Evolutionary conservation across 2,888 invertebrate genomes (phyloP).

Genomic region (Baccha elongata): DNA sequence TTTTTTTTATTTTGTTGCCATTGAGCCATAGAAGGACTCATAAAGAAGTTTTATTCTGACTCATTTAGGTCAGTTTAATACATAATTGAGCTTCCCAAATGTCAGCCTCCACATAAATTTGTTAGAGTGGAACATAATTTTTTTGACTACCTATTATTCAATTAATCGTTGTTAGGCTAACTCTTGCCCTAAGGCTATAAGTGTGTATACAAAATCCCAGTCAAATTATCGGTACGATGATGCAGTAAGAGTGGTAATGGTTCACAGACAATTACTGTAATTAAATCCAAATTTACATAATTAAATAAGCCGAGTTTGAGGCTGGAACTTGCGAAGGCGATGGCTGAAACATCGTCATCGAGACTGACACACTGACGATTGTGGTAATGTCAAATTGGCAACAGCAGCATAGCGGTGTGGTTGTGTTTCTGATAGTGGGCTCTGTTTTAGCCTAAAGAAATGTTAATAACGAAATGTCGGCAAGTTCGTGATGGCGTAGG

Average conservation of each 20-base stretch:
- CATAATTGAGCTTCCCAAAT: conserved; percentile 45
- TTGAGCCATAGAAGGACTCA: conserved; percentile 39
- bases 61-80: conserved; percentile 49
- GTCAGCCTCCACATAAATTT: conserved; percentile 45
- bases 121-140: conserved; percentile 34
- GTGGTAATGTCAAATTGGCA: conserved; percentile 32
- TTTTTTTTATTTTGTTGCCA: not conserved
- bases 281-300: conserved; percentile 72
- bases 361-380: too few relatives aligned
- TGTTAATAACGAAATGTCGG: conserved; percentile 62
- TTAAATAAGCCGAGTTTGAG: conserved; percentile 55
- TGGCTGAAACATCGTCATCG: conserved; percentile 8
- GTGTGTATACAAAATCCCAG: not conserved
- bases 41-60: conserved; percentile 32
- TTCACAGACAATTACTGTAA: conserved; percentile 70
- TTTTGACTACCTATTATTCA: conserved; percentile 51
- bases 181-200: conserved; percentile 10
- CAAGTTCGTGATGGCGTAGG: conserved; percentile 51
- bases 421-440: conserved; percentile 15
- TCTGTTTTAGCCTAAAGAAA: conserved; percentile 43
- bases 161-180: conserved; percentile 16
- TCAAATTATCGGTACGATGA: not conserved
- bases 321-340: conserved; percentile 24
- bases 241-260: conserved; percentile 39
- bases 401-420: not conserved